These are phyloP conservation scores for Lasioglossum baleicum DNA, from an alignment of 1,140 invertebrate genomes.

Conservation along the genomic window DNA sequence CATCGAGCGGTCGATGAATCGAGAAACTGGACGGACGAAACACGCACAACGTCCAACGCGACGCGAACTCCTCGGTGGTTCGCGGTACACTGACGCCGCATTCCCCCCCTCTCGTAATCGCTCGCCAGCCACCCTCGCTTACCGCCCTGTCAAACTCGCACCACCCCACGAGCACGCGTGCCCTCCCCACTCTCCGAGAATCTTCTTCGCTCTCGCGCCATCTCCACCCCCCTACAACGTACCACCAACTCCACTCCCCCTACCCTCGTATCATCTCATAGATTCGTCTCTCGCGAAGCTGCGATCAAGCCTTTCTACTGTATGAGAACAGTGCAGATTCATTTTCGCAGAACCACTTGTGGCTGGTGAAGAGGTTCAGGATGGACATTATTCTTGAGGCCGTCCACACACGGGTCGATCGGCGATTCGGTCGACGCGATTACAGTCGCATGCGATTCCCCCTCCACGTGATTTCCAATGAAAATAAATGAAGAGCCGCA, in stretches of 20 bases:
- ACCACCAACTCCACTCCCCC: too few relatives aligned
- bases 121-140: constrained; percentile 27
- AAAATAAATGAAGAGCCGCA: too few relatives aligned
- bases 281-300: neutral
- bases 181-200: constrained; percentile 8
- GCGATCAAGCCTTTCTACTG: too few relatives aligned
- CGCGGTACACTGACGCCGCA: constrained; percentile 50
- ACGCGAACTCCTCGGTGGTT: constrained; percentile 51
- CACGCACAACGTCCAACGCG: constrained; percentile 22
- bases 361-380: neutral
- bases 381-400: too few relatives aligned
- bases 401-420: too few relatives aligned
- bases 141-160: constrained; percentile 35
- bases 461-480: too few relatives aligned
- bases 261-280: too few relatives aligned
- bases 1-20: neutral
- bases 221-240: too few relatives aligned
- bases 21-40: constrained; percentile 1
- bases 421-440: too few relatives aligned
- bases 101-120: constrained; percentile 16
- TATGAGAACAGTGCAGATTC: neutral
- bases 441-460: too few relatives aligned
- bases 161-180: constrained; percentile 30
- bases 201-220: too few relatives aligned
- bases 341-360: constrained; percentile 26